These are phyloP conservation scores for Actinia tenebrosa DNA, from an alignment of 64 coral and sea anemone genomes.

Conservation along the genomic window DNA sequence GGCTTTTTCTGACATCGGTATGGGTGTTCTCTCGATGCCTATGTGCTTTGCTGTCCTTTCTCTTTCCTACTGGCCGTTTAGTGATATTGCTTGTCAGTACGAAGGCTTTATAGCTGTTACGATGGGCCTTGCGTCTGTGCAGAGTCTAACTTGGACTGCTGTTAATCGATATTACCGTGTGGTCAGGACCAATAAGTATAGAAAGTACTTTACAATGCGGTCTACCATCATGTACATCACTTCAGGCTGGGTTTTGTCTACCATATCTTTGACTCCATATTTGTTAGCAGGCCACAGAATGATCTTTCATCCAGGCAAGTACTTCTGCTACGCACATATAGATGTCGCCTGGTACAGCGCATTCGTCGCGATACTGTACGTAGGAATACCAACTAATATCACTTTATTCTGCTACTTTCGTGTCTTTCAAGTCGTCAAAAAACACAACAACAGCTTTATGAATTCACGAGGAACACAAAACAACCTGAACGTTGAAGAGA, in stretches of 20 bases:
- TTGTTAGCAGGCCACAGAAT: constrained; percentile 50
- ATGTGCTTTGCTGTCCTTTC: constrained; percentile 31
- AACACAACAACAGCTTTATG: constrained; percentile 50
- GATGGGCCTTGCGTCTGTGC: constrained; percentile 45
- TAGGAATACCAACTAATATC: constrained; percentile 49
- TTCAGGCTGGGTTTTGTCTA: constrained; percentile 29
- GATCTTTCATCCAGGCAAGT: constrained; percentile 70
- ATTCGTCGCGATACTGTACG: neutral
- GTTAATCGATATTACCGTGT: constrained; percentile 68
- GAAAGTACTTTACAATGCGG: constrained; percentile 43
- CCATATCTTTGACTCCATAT: constrained; percentile 41
- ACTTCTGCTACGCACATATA: constrained; percentile 17
- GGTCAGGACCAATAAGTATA: constrained; percentile 38
- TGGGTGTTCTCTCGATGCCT: constrained; percentile 40
- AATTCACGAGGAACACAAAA: constrained; percentile 9
- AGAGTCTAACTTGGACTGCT: constrained; percentile 52
- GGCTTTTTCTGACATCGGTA: constrained; percentile 57
- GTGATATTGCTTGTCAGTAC: constrained; percentile 51
- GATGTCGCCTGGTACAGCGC: constrained; percentile 8
- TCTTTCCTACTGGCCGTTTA: constrained; percentile 56
- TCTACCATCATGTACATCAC: constrained; percentile 32
- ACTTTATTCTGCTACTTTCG: constrained; percentile 67
- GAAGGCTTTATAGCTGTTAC: constrained; percentile 57
- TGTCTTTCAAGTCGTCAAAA: constrained; percentile 50
- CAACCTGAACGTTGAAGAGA: constrained; percentile 50